Evolutionary conservation across 1,140 invertebrate species (phyloP).

Genomic region (Paramacrobiotus metropolitanus): DNA sequence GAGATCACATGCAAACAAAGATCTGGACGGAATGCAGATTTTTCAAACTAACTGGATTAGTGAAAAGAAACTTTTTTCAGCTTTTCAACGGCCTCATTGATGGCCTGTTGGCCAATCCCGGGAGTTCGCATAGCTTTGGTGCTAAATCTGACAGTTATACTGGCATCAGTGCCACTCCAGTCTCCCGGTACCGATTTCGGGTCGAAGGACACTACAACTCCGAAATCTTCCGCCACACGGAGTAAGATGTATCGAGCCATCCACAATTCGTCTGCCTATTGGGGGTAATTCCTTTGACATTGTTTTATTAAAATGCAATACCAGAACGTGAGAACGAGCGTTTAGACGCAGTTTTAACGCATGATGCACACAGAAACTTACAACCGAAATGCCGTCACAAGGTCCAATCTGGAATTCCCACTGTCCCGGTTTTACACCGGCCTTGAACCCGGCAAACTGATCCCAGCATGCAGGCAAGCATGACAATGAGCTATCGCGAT

Average conservation of each 20-base stretch:
- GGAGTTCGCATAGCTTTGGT: conserved; percentile 50
- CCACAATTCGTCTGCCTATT: conserved; percentile 55
- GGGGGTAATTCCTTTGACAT: neutral
- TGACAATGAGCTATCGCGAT: conserved; percentile 61
- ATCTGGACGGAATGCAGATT: too few relatives aligned
- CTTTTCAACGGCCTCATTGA: conserved; percentile 35
- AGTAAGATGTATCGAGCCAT: conserved; percentile 51
- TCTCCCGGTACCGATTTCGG: conserved; percentile 59
- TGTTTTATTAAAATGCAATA: too few relatives aligned
- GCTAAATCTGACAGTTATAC: conserved; percentile 68
- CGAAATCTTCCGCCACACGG: conserved; percentile 69
- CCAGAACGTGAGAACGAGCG: too few relatives aligned
- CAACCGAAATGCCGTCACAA: conserved; percentile 50
- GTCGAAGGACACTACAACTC: conserved; percentile 58
- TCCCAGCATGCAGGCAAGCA: conserved; percentile 40
- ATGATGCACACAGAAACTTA: neutral
- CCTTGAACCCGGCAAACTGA: conserved; percentile 69
- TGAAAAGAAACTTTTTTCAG: conserved; percentile 50
- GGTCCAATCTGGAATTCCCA: conserved; percentile 38
- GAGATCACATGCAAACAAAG: too few relatives aligned
- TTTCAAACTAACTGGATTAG: too few relatives aligned
- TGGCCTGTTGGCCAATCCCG: conserved; percentile 8
- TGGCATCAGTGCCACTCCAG: conserved; percentile 75
- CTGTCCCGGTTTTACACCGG: conserved; percentile 77
- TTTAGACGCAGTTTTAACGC: neutral